Percentiles rank a stretch among this genome's conserved stretches.
phyloP scores from a whole-genome alignment of 35 echinoderm and acorn worm species.

The Hemicentrotus pulcherrimus region DNA sequence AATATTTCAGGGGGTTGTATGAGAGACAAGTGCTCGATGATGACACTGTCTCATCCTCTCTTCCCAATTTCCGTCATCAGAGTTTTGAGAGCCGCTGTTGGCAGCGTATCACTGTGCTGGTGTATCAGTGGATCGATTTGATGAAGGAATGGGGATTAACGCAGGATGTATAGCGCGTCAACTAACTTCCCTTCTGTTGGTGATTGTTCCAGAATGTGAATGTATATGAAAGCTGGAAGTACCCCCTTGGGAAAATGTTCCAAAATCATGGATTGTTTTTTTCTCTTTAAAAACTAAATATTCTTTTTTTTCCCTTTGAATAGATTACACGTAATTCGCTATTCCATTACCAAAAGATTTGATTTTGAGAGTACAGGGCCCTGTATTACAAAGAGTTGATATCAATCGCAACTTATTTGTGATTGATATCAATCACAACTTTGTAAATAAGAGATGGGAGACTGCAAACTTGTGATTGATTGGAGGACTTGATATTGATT shows the following conservation, averaged over 20 bases:
- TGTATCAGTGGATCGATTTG: background rate
- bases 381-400: too few relatives aligned
- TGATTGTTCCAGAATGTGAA: background rate
- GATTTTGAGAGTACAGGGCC: background rate
- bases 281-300: background rate
- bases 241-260: background rate
- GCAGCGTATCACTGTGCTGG: background rate
- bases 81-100: background rate
- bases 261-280: background rate
- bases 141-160: background rate
- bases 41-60: too few relatives aligned
- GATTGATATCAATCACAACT: too few relatives aligned
- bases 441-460: too few relatives aligned
- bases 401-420: too few relatives aligned
- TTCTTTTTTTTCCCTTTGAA: background rate
- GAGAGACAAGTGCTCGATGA: background rate
- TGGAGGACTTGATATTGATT: too few relatives aligned
- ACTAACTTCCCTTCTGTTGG: background rate
- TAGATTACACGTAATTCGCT: background rate
- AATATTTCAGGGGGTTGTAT: background rate
- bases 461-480: too few relatives aligned
- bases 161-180: background rate
- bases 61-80: background rate
- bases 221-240: background rate
- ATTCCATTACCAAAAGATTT: too few relatives aligned